Conservation (phyloP, 2,888 invertebrate species). For the Drosophila paracracens region DNA sequence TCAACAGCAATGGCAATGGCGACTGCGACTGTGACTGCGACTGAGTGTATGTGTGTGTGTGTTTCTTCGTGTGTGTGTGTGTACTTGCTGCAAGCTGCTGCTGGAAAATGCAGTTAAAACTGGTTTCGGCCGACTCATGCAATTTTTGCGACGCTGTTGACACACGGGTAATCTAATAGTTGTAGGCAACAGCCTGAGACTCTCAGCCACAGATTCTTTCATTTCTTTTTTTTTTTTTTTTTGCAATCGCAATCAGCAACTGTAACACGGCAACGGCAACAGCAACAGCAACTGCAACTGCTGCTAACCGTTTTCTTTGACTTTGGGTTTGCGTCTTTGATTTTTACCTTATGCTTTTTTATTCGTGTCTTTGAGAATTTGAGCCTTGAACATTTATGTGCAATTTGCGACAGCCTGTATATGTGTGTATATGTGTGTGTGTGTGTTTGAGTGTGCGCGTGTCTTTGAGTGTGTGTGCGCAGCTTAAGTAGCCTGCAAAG, state of each 20-base stretch:
- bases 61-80: slow-evolving; percentile 1
- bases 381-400: background rate
- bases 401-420: background rate
- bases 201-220: slow-evolving; percentile 6
- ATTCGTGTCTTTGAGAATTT: slow-evolving; percentile 9
- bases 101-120: slow-evolving; percentile 68
- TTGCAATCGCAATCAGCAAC: background rate
- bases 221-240: background rate
- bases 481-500: slow-evolving; percentile 11
- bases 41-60: slow-evolving; percentile 17
- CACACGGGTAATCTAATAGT: slow-evolving; percentile 56
- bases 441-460: background rate
- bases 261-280: slow-evolving; percentile 3
- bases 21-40: slow-evolving; percentile 14
- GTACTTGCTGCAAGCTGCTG: slow-evolving; percentile 44
- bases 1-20: slow-evolving; percentile 32
- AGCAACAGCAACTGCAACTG: slow-evolving; percentile 10
- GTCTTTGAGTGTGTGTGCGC: slow-evolving; percentile 7
- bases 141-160: slow-evolving; percentile 55
- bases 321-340: slow-evolving; percentile 10
- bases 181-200: slow-evolving; percentile 39
- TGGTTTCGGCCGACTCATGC: slow-evolving; percentile 57
- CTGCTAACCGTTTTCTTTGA: slow-evolving; percentile 2
- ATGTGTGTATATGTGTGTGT: background rate
- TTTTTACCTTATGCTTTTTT: background rate